Evolutionary conservation across 35 echinoderm and acorn worm genomes (phyloP).

Genomic region (Ophiothrix spiculata): DNA sequence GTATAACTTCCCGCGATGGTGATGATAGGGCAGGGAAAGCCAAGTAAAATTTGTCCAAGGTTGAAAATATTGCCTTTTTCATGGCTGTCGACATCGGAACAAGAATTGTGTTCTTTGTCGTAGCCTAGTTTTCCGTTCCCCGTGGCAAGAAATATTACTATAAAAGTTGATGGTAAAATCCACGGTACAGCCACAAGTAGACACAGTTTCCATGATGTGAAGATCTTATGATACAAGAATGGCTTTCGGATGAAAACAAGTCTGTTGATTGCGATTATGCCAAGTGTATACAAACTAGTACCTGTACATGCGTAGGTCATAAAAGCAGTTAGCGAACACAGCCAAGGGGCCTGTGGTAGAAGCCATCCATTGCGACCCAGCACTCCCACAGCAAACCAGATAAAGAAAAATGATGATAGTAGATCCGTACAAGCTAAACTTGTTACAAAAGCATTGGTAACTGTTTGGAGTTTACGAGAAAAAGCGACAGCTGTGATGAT

Average conservation of each 20-base stretch:
- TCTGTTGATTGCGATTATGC: slow-evolving; percentile 46
- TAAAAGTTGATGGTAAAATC: neutral
- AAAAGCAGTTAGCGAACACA: slow-evolving; percentile 38
- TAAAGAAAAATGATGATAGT: neutral
- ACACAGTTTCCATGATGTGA: neutral
- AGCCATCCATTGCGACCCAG: neutral
- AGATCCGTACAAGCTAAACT: neutral
- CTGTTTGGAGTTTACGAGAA: slow-evolving; percentile 42
- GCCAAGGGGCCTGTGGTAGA: neutral
- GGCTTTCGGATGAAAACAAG: slow-evolving; percentile 38
- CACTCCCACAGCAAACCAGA: neutral
- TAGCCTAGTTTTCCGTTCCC: neutral
- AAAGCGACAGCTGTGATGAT: slow-evolving; percentile 50
- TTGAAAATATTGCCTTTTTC: slow-evolving; percentile 5
- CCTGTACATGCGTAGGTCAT: slow-evolving; percentile 37
- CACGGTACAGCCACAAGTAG: neutral
- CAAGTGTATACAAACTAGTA: slow-evolving; percentile 51
- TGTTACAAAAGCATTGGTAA: slow-evolving; percentile 35
- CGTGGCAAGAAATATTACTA: neutral
- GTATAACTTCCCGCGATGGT: slow-evolving; percentile 34
- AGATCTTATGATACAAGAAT: neutral
- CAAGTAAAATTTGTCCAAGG: slow-evolving; percentile 5
- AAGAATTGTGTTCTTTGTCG: neutral
- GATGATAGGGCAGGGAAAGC: slow-evolving; percentile 34
- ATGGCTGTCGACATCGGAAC: neutral